These are phyloP conservation scores for Acrobasis suavella DNA, from an alignment of 2,888 invertebrate species.

Conservation along the genomic window DNA sequence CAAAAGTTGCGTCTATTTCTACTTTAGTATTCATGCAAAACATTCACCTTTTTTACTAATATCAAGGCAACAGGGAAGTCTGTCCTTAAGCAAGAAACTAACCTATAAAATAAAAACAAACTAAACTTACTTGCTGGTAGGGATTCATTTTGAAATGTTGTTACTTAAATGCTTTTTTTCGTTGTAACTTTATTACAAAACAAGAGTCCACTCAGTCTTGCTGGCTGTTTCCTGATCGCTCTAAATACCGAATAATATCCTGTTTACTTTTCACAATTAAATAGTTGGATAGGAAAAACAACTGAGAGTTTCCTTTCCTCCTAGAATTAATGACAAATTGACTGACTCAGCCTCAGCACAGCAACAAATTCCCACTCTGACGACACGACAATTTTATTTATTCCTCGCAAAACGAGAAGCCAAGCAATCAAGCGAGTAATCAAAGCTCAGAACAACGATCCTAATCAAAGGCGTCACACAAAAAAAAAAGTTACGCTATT, in stretches of 20 bases:
- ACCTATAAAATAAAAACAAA: background rate
- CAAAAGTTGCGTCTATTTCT: background rate
- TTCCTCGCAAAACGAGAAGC: too few relatives aligned
- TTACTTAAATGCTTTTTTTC: background rate
- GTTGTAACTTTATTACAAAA: background rate
- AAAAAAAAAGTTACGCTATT: too few relatives aligned
- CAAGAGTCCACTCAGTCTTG: background rate
- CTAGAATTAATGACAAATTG: background rate
- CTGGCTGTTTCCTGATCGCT: background rate
- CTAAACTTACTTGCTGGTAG: conserved; percentile 62
- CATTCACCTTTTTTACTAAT: background rate
- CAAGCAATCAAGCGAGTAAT: too few relatives aligned
- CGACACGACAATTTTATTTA: too few relatives aligned
- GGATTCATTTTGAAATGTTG: conserved; percentile 64
- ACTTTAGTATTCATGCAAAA: background rate
- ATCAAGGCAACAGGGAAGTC: background rate
- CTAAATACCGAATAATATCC: background rate
- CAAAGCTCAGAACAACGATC: too few relatives aligned
- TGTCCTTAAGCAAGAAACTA: background rate
- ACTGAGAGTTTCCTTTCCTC: background rate
- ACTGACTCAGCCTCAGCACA: too few relatives aligned
- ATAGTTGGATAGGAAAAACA: background rate
- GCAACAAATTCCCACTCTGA: too few relatives aligned
- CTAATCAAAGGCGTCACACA: too few relatives aligned
- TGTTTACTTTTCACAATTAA: background rate